Conservation (phyloP, 1,140 invertebrate genomes). For the Polypedilum pembai region DNA sequence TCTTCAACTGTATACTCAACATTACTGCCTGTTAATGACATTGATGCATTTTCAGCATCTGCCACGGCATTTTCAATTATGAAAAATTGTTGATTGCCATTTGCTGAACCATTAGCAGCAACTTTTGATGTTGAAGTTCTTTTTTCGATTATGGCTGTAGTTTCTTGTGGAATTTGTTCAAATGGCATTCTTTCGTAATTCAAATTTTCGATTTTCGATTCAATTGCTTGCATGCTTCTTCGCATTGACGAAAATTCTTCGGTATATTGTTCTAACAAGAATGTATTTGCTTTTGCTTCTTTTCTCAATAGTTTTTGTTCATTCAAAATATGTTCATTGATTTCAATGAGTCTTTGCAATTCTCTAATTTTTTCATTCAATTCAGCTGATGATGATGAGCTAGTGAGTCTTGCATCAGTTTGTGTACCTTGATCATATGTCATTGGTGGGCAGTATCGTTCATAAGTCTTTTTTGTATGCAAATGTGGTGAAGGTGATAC, state of each 20-base stretch:
- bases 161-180: background rate
- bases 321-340: slow-evolving; percentile 21
- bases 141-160: background rate
- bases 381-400: background rate
- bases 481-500: background rate
- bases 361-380: background rate
- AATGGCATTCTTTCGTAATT: background rate
- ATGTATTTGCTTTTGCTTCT: background rate
- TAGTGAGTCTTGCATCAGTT: background rate
- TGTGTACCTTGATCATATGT: slow-evolving; percentile 13
- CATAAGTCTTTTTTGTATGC: background rate
- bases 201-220: background rate
- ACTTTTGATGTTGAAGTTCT: background rate
- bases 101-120: background rate
- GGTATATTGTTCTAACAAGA: background rate
- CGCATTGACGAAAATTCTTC: slow-evolving; percentile 15
- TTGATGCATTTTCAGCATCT: slow-evolving; percentile 14
- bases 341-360: background rate
- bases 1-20: slow-evolving; percentile 8
- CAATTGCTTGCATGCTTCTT: background rate
- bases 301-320: background rate
- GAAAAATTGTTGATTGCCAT: background rate
- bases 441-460: slow-evolving; percentile 14
- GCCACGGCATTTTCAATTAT: background rate
- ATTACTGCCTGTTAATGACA: slow-evolving; percentile 1